These are phyloP conservation scores for Oreocharis arfaki DNA, from an alignment of 2,113 vertebrate genomes.

Conservation along the genomic window DNA sequence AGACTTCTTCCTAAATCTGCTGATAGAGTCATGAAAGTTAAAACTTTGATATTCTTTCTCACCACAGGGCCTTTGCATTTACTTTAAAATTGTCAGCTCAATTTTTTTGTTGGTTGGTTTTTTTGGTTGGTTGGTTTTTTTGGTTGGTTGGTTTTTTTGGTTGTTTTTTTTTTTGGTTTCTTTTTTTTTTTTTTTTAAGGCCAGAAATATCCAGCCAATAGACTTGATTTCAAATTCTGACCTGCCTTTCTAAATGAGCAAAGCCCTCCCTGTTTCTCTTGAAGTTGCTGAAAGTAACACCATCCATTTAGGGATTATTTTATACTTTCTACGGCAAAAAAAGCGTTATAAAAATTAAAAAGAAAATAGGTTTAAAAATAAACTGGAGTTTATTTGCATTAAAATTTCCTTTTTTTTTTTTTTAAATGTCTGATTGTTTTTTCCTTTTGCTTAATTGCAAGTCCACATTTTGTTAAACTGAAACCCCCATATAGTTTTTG, in stretches of 20 bases:
- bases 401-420: neutral
- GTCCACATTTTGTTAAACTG: neutral
- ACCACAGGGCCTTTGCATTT: neutral
- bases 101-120: no score
- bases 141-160: neutral
- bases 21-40: neutral
- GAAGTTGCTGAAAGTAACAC: neutral
- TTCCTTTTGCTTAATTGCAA: neutral
- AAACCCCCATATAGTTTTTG: neutral
- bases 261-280: neutral
- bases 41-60: neutral
- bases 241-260: neutral
- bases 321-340: neutral
- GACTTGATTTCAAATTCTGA: neutral
- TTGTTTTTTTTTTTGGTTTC: neutral
- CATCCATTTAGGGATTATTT: neutral
- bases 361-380: neutral
- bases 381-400: neutral
- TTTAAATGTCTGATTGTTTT: neutral
- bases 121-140: no score
- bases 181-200: neutral
- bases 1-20: neutral
- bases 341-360: neutral
- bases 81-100: neutral
- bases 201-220: neutral